Conservation (phyloP, 2,888 invertebrate genomes). For the Eupeodes luniger region DNA sequence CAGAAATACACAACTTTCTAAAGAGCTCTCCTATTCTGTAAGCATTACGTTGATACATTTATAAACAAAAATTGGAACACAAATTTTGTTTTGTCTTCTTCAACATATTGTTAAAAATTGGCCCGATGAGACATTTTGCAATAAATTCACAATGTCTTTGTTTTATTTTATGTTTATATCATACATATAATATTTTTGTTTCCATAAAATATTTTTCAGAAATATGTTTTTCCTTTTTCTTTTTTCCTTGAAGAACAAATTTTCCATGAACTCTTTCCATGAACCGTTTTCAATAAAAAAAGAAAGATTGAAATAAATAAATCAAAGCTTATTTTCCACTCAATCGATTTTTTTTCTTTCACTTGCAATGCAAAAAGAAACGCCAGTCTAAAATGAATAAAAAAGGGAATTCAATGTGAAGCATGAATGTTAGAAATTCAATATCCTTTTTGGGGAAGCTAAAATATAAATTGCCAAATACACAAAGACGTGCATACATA, state of each 20-base stretch:
- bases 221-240: not conserved
- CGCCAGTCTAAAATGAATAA: slow-evolving; percentile 15
- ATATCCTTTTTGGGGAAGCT: slow-evolving; percentile 9
- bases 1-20: no score
- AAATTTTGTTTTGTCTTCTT: no score
- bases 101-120: no score
- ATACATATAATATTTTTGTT: no score
- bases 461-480: slow-evolving; percentile 35
- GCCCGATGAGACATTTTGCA: no score
- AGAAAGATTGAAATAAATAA: slow-evolving; percentile 19
- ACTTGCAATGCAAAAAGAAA: slow-evolving; percentile 1
- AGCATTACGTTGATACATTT: no score
- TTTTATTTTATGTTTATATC: not conserved
- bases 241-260: not conserved
- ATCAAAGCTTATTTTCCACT: slow-evolving; percentile 41
- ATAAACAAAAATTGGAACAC: no score
- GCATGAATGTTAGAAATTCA: not conserved
- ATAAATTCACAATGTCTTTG: no score
- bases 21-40: no score
- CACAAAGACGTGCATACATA: not conserved
- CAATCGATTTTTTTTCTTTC: slow-evolving; percentile 19
- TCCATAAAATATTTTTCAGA: not conserved
- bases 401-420: not conserved
- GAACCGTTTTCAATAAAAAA: not conserved
- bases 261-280: not conserved